Conservation (phyloP, 2,113 vertebrate species). For the Zingel zingel region DNA sequence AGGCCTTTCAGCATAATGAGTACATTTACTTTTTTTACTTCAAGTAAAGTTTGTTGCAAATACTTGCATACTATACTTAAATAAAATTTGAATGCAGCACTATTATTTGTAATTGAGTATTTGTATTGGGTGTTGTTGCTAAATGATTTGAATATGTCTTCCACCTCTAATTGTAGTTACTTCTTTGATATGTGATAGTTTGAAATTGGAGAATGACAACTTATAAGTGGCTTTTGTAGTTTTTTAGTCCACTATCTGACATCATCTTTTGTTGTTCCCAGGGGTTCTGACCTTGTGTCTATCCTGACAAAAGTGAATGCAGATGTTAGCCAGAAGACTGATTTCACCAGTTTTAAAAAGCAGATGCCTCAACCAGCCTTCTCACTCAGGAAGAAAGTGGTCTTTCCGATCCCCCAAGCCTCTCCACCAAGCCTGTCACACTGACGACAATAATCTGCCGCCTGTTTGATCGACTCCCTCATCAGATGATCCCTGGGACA, state of each 20-base stretch:
- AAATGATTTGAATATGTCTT: not conserved
- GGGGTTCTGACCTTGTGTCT: constrained; percentile 86
- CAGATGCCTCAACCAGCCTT: constrained; percentile 91
- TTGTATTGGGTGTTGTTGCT: not conserved
- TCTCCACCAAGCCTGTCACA: constrained; percentile 17
- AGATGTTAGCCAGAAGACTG: constrained; percentile 84
- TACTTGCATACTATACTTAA: not conserved
- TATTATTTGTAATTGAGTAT: not conserved
- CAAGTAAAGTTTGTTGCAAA: not conserved
- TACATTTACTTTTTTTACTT: not conserved
- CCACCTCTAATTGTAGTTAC: not conserved
- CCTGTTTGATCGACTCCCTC: not conserved
- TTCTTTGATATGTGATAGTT: not conserved
- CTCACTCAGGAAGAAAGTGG: constrained; percentile 85
- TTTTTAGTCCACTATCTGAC: not conserved
- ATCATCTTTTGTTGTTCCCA: constrained; percentile 55
- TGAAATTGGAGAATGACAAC: not conserved
- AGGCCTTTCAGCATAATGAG: not conserved
- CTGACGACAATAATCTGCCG: not conserved
- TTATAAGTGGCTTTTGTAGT: not conserved
- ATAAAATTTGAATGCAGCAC: not conserved
- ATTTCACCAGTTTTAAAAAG: constrained; percentile 47
- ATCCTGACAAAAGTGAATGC: constrained; percentile 92
- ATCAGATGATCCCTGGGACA: not conserved
- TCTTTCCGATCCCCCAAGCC: constrained; percentile 85